These are phyloP conservation scores for honey bee (Apis mellifera) DNA, from an alignment of 1,140 invertebrate species.

Conservation along the genomic window DNA sequence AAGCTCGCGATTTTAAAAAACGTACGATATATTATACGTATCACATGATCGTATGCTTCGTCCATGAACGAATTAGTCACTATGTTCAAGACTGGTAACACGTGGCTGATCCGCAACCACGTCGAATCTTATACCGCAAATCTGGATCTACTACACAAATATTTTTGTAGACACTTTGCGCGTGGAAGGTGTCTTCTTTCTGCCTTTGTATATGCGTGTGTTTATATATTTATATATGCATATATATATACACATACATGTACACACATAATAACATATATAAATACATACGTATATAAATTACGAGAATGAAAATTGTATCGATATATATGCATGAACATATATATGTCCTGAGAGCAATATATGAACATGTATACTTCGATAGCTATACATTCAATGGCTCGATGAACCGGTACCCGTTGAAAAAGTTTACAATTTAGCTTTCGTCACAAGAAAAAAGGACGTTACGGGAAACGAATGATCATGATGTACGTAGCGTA, in stretches of 20 bases:
- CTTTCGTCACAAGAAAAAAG: constrained; percentile 52
- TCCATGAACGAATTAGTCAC: constrained; percentile 68
- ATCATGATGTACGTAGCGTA: constrained; percentile 73
- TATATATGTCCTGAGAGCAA: not conserved
- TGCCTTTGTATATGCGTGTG: constrained; percentile 66
- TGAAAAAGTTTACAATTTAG: constrained; percentile 65
- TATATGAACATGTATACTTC: not conserved
- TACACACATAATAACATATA: not conserved
- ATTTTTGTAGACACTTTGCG: constrained; percentile 77
- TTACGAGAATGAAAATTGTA: constrained; percentile 2
- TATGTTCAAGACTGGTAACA: constrained; percentile 67
- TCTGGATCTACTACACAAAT: constrained; percentile 74
- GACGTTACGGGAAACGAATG: constrained; percentile 48
- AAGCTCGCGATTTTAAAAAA: not conserved
- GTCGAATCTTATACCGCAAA: constrained; percentile 66
- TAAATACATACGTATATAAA: constrained; percentile 7
- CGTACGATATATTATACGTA: constrained; percentile 33
- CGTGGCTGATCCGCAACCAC: constrained; percentile 57
- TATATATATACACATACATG: not conserved
- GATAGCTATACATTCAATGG: constrained; percentile 61
- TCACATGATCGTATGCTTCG: constrained; percentile 39
- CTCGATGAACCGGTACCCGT: constrained; percentile 64
- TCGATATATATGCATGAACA: not conserved
- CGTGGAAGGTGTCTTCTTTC: constrained; percentile 74
- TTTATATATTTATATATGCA: not conserved